Evolutionary conservation across 2,797 vertebrate genomes (phyloP), one percentile per base, ranked within the genome.

Genomic region (Acanthurus lineatus): DNA sequence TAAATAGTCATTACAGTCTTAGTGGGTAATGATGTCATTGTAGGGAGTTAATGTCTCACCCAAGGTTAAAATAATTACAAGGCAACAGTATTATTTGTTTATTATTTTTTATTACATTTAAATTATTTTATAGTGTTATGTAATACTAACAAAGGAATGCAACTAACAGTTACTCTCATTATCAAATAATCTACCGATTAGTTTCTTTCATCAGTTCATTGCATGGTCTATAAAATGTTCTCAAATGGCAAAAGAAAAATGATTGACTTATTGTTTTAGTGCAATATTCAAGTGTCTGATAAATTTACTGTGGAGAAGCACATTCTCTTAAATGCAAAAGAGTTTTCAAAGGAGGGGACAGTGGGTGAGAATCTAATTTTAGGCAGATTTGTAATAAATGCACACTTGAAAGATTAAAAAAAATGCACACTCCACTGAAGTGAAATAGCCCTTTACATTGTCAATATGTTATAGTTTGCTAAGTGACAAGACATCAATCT

Each of bases 401-500:
- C 38, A 5, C 54, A 19, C 6, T 78, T 74, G 47, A 69, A 61
- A 44, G 40, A 47, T 9, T 22, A 69, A 54, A 69, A 51, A 51
- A 19, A 19, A 17, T n/a, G 44, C 20, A 35, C 0, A 3, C 28
- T 66, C 54, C 15, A 32, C 35, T 48, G 40, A 53, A 63, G 61
- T 16, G 9, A 77, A 81, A 69, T 0, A 35, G 25, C 15, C 35
- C 40, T 69, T 79, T 8, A 59, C 25, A 76, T 20, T 48, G 61
- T 83, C 32, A 25, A 52, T 48, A 49, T 20, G 63, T 70, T 57
- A 12, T 22, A 54, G 1, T 70, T 56, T 42, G 76, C 79, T 54
- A 62, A 56, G 44, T 67, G 83, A 85, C 62, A 44, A 63, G 57
- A 64, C 67, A 73, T 88, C 81, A 52, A 47, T 89, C 81, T 83